Base-by-base conservation (phyloP, 2,888 invertebrate species). In the Cheilosia vulpina region DNA sequence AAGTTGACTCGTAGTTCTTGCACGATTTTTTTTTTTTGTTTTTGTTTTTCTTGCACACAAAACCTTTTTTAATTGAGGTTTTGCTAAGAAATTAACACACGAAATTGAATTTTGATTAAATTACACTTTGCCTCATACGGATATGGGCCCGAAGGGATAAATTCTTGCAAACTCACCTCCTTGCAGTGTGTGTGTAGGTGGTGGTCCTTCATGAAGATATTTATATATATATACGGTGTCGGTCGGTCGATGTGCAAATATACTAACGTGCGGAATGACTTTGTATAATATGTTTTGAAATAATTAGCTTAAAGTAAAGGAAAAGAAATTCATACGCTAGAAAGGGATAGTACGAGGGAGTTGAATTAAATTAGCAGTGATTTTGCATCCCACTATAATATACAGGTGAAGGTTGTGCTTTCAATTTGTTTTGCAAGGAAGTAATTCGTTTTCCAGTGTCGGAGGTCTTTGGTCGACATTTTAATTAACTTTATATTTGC, bases 71-170 rank as follows among this genome's bases (percentile, higher is more conserved):
- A 84, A 84, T 84, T 84, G 84, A 66, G 79, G 84, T 84, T 84
- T 84, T 52, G 65, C 79, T 69, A 21, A 69, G 69, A 80, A 80
- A 73, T 68, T 69, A 80, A 69, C 73, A 63, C 69, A 79, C 58
- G 38, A 84, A 80, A 84, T 80, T 84, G 84, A 75, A 75, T 80
- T 80, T 79, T 84, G 79, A 84, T 84, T 84, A 71, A 65, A 84
- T 84, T 84, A 75, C 63, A 69, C 58, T 65, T 38, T 65, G 19
- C 72, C 55, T 3, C 3, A 13, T 77, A 19, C 24, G 65, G 63
- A 69, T 55, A 71, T 43, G 57, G 1, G 21, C 50, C 50, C 50
- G 21, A 21, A 50, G 50, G n/a, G 58, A 60, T 27, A 27, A 60
- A 60, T 75, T 13, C 27, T 43, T 52, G 34, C 65, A 45, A 38